Evolutionary conservation across 2,113 vertebrate genomes (phyloP).

Genomic region (Smithornis capensis): DNA sequence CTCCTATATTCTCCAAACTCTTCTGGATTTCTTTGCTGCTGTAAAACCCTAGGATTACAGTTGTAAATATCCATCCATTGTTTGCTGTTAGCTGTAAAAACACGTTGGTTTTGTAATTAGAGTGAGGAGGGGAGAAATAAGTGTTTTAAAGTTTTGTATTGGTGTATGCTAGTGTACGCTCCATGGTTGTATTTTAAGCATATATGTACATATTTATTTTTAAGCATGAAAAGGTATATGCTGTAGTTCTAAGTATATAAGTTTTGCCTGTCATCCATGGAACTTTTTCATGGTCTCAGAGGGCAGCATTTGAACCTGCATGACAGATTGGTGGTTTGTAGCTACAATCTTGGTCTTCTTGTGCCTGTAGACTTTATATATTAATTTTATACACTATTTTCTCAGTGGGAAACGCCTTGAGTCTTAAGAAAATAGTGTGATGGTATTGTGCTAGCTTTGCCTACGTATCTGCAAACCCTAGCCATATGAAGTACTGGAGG

Average conservation of each 20-base stretch:
- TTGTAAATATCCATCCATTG: slow-evolving; percentile 20
- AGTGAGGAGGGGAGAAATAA: background rate
- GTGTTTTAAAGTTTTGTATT: background rate
- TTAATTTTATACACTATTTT: background rate
- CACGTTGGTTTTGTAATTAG: background rate
- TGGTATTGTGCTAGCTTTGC: background rate
- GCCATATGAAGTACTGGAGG: background rate
- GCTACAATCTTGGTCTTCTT: background rate
- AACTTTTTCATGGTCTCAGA: background rate
- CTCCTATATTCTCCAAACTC: background rate
- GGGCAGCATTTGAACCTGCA: background rate
- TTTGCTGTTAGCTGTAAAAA: slow-evolving; percentile 24
- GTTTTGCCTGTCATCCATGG: background rate
- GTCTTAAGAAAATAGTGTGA: background rate
- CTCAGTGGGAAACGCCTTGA: background rate
- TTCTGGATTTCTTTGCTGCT: slow-evolving; percentile 17
- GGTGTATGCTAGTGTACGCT: background rate
- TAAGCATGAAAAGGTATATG: background rate
- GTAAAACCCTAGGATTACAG: background rate
- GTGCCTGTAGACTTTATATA: background rate
- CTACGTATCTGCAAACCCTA: background rate
- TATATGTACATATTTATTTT: background rate
- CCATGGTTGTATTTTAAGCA: background rate
- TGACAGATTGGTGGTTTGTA: background rate
- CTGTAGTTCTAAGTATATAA: fast-evolving